Percentiles rank a stretch among this genome's conserved stretches.
These are phyloP conservation scores for Drosophila kuntzei DNA, from an alignment of 2,888 invertebrate genomes.

Conservation along the genomic window DNA sequence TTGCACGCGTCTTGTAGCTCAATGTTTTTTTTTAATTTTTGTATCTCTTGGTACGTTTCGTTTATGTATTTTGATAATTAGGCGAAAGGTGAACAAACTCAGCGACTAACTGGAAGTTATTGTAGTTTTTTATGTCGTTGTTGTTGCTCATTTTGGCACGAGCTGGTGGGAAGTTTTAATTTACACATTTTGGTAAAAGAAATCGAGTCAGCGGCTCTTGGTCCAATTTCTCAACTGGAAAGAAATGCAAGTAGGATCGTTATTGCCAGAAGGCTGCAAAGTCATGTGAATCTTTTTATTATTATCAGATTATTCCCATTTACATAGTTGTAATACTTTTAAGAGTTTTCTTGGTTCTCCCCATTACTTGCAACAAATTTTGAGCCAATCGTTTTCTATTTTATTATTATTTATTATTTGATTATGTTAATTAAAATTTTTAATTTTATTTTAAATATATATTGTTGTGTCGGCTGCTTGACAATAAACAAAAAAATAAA, in stretches of 20 bases:
- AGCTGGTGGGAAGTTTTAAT: slow-evolving; percentile 55
- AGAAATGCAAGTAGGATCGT: slow-evolving; percentile 4
- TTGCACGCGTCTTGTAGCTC: slow-evolving; percentile 64
- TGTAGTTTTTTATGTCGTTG: slow-evolving; percentile 34
- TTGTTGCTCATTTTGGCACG: slow-evolving; percentile 42
- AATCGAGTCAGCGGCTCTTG: slow-evolving; percentile 55
- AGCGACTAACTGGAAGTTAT: slow-evolving; percentile 51
- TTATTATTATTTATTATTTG: no score
- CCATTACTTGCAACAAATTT: no score
- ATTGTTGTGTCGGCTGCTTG: no score
- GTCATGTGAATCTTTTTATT: background rate
- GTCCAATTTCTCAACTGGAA: slow-evolving; percentile 20
- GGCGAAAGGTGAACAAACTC: slow-evolving; percentile 80
- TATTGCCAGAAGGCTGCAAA: slow-evolving; percentile 6
- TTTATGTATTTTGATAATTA: slow-evolving; percentile 81
- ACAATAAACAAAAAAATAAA: no score
- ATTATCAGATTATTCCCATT: background rate
- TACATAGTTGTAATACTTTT: background rate
- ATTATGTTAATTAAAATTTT: no score
- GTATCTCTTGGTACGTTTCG: slow-evolving; percentile 51
- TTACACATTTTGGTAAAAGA: slow-evolving; percentile 74
- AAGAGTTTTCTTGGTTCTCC: no score
- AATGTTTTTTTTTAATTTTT: slow-evolving; percentile 15
- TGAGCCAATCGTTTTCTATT: no score
- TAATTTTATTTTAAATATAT: no score